These are phyloP conservation scores for Stictocephala bisonia DNA, from an alignment of 2,888 invertebrate species.

Conservation along the genomic window DNA sequence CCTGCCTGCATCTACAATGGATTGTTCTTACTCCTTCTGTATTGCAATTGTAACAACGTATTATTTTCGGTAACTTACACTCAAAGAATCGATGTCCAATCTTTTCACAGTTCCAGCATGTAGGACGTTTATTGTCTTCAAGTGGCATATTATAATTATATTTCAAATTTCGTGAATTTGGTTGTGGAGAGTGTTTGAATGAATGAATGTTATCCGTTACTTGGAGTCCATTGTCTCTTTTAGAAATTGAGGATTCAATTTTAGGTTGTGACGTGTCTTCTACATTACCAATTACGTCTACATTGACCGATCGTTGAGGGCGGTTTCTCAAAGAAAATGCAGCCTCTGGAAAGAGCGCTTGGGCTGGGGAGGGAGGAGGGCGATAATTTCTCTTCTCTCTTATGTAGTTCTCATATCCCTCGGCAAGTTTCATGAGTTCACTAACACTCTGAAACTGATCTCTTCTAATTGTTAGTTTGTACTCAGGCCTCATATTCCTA, in stretches of 20 bases:
- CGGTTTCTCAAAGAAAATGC: neutral
- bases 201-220: no score
- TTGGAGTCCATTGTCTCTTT: no score
- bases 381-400: neutral
- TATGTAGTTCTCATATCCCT: constrained; percentile 2
- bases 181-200: no score
- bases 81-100: neutral
- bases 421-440: neutral
- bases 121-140: no score
- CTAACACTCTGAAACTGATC: neutral
- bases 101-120: neutral
- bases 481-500: neutral
- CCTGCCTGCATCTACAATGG: neutral
- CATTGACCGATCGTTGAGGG: no score
- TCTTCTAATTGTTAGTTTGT: neutral
- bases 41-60: neutral
- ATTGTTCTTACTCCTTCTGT: neutral
- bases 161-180: no score
- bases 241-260: no score
- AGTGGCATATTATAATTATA: no score
- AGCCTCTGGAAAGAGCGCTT: neutral
- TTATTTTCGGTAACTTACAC: neutral
- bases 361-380: neutral
- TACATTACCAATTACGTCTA: no score
- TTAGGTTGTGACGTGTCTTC: no score